Evolutionary conservation across 2,113 vertebrate species (phyloP).

Genomic region (Corvus cornix): DNA sequence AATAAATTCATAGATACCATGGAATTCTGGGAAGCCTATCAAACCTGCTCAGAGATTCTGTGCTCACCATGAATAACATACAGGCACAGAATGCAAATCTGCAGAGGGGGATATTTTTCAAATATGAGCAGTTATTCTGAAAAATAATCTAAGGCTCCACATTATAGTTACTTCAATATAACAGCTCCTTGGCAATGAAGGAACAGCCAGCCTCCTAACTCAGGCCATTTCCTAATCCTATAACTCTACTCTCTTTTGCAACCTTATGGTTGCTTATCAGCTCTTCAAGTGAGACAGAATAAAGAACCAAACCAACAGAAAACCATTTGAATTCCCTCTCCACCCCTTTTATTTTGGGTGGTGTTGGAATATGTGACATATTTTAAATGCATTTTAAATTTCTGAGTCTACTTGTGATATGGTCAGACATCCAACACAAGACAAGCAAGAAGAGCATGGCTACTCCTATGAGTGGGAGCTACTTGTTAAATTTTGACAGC

Average conservation of each 20-base stretch:
- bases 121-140: background rate
- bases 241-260: background rate
- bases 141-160: background rate
- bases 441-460: background rate
- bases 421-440: background rate
- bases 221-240: background rate
- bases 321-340: background rate
- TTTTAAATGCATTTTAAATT: background rate
- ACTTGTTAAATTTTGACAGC: background rate
- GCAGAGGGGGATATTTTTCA: background rate
- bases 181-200: background rate
- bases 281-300: background rate
- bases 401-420: background rate
- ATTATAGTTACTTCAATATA: background rate
- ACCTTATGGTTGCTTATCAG: fast-evolving
- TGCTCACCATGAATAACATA: background rate
- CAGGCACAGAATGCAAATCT: background rate
- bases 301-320: background rate
- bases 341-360: background rate
- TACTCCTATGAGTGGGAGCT: background rate
- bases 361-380: background rate
- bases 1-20: background rate
- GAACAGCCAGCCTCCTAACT: background rate
- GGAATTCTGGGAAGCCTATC: background rate
- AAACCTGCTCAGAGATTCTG: background rate